Evolutionary conservation across 2,113 vertebrate species (phyloP).

Genomic region (Lutjanus erythropterus): DNA sequence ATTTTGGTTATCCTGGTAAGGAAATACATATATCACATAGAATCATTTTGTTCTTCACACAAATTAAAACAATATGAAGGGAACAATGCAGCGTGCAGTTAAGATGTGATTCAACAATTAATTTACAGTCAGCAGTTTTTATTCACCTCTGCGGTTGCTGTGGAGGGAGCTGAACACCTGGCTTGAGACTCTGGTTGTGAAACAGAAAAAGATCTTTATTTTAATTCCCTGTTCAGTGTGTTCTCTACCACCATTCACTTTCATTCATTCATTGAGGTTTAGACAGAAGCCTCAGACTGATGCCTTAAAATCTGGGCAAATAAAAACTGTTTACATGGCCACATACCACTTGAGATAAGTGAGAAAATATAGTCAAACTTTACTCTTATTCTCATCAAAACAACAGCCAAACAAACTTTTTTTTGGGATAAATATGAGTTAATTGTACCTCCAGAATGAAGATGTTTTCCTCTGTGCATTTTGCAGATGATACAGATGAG

Average conservation of each 20-base stretch:
- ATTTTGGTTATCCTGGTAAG: neutral
- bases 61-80: neutral
- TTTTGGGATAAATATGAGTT: neutral
- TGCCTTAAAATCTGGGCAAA: neutral
- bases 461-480: neutral
- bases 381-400: no score
- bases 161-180: neutral
- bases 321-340: neutral
- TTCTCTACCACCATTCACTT: no score
- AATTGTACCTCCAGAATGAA: constrained; percentile 27
- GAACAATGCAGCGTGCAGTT: no score
- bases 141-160: constrained; percentile 4
- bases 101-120: no score
- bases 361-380: neutral
- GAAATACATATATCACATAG: neutral
- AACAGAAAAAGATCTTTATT: neutral
- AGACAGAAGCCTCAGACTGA: neutral
- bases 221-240: neutral
- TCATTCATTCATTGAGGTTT: no score
- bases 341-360: neutral
- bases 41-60: neutral
- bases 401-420: neutral
- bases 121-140: neutral
- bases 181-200: neutral
- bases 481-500: constrained; percentile 9